Evolutionary conservation across 2,113 vertebrate genomes (phyloP).

Genomic region (Loxodonta africana): DNA sequence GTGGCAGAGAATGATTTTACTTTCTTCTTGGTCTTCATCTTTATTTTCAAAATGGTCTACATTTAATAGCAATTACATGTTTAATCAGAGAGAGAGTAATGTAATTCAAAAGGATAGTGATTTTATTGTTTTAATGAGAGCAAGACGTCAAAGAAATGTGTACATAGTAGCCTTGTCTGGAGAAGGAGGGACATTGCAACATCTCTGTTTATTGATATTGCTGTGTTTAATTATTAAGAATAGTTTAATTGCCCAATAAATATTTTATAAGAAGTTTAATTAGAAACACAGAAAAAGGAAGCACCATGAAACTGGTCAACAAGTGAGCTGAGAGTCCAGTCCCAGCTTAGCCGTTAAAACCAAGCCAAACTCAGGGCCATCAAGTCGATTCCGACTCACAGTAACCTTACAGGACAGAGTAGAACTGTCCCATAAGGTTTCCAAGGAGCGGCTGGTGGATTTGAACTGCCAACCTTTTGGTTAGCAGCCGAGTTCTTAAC

Average conservation of each 20-base stretch:
- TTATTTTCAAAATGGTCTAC: constrained; percentile 1
- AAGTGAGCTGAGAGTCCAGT: neutral
- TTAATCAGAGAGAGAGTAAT: neutral
- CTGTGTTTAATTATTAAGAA: neutral
- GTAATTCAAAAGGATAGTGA: neutral
- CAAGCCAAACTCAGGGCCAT: too few relatives aligned
- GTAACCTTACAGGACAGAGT: too few relatives aligned
- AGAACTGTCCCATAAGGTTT: too few relatives aligned
- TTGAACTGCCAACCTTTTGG: too few relatives aligned
- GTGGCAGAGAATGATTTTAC: neutral
- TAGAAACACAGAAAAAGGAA: neutral
- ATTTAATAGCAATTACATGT: neutral
- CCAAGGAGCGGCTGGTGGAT: too few relatives aligned
- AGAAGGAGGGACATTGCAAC: neutral
- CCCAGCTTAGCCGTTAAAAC: neutral
- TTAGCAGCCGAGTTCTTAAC: too few relatives aligned
- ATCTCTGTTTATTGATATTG: neutral
- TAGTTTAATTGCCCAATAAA: neutral
- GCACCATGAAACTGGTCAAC: neutral
- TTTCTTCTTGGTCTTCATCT: neutral
- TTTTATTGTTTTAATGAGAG: neutral
- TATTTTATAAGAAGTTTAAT: neutral
- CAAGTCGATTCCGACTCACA: too few relatives aligned
- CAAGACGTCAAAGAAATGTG: neutral
- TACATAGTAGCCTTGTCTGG: neutral